Conservation (phyloP, 2,888 invertebrate genomes). For the Argyresthia albistria region DNA sequence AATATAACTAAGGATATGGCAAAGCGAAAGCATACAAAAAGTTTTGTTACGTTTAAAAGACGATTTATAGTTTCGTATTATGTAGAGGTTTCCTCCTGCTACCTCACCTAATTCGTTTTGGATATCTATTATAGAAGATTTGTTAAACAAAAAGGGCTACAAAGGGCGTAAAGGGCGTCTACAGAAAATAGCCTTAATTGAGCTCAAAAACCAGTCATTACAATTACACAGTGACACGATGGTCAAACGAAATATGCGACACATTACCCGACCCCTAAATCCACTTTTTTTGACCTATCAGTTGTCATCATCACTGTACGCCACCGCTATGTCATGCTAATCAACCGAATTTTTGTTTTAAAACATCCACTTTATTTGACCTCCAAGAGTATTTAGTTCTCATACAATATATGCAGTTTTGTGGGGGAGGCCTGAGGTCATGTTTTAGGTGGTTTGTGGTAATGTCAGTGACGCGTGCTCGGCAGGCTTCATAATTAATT, state of each 20-base stretch:
- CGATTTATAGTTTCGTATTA: too few species aligned
- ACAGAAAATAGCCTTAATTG: too few species aligned
- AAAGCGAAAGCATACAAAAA: too few species aligned
- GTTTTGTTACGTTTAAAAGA: too few species aligned
- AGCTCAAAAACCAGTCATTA: neutral
- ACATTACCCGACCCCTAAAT: too few species aligned
- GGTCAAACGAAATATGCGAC: neutral
- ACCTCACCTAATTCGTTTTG: too few species aligned
- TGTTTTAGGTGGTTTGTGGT: neutral
- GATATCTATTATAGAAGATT: neutral
- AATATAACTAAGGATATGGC: too few species aligned
- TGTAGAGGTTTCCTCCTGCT: too few species aligned
- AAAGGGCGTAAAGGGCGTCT: too few species aligned
- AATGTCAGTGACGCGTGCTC: constrained; percentile 28
- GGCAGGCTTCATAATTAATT: constrained; percentile 48
- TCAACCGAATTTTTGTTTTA: constrained; percentile 18
- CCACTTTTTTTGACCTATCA: too few species aligned
- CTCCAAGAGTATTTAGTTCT: neutral
- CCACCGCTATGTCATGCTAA: constrained; percentile 36
- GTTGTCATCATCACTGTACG: constrained; percentile 9
- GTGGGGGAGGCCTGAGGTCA: neutral
- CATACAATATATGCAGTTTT: neutral
- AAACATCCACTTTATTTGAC: neutral
- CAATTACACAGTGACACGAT: neutral
- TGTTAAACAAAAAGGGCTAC: neutral